These are phyloP conservation scores for Siniperca chuatsi DNA, from an alignment of 2,113 vertebrate genomes.

Conservation along the genomic window DNA sequence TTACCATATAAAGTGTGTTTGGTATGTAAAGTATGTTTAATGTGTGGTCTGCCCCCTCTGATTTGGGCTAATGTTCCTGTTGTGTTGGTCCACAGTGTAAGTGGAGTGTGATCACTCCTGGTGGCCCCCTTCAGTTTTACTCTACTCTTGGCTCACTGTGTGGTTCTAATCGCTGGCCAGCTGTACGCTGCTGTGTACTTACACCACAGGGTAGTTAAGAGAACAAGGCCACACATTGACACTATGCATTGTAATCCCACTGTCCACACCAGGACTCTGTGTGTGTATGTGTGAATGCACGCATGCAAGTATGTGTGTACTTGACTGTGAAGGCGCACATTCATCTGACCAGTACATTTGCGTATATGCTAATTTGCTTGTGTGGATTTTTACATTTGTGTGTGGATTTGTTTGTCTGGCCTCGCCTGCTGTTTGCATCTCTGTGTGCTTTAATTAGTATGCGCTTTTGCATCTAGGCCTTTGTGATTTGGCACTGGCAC, in stretches of 20 bases:
- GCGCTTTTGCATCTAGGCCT: constrained; percentile 79
- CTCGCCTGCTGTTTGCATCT: constrained; percentile 77
- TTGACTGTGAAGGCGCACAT: constrained; percentile 40
- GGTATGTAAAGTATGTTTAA: constrained; percentile 41
- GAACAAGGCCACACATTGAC: constrained; percentile 80
- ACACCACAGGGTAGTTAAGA: constrained; percentile 76
- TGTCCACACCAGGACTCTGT: constrained; percentile 51
- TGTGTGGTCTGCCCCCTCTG: constrained; percentile 51
- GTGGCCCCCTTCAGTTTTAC: constrained; percentile 65
- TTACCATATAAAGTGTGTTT: constrained; percentile 41
- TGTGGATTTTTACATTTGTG: constrained; percentile 61
- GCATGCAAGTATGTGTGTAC: constrained; percentile 28
- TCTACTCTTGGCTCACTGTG: constrained; percentile 66
- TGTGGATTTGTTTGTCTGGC: constrained; percentile 69
- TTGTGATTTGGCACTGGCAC: constrained; percentile 78
- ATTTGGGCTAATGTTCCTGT: constrained; percentile 41
- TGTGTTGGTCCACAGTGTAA: constrained; percentile 46
- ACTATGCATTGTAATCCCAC: constrained; percentile 70
- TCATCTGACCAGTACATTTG: constrained; percentile 26
- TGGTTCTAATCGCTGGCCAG: constrained; percentile 80
- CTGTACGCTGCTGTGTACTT: constrained; percentile 77
- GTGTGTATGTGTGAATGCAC: constrained; percentile 15
- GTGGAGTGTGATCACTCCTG: constrained; percentile 66
- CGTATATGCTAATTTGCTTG: constrained; percentile 60
- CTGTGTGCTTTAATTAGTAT: constrained; percentile 79